phyloP scores from a whole-genome alignment of 2,888 invertebrate genomes.

The Theodoxus fluviatilis region DNA sequence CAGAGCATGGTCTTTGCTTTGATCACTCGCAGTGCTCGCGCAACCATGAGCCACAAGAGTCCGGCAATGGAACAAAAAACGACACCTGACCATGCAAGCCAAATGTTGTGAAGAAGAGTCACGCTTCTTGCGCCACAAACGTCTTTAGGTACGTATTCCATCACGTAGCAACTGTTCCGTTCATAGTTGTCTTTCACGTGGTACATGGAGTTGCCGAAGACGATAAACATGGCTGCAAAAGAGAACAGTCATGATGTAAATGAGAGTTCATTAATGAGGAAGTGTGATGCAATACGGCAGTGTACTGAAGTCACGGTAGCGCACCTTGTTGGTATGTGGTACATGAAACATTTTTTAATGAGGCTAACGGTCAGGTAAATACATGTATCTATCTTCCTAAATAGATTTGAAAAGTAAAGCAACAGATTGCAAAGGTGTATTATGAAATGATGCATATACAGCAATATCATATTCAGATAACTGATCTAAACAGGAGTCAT shows the following conservation, averaged over 20 bases:
- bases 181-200: slow-evolving; percentile 79
- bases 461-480: no score
- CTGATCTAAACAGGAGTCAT: no score
- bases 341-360: no score
- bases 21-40: slow-evolving; percentile 81
- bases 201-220: slow-evolving; percentile 90
- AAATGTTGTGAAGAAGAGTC: slow-evolving; percentile 58
- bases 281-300: no score
- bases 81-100: slow-evolving; percentile 79
- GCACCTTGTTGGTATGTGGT: no score
- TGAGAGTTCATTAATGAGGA: neutral
- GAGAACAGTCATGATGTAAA: neutral
- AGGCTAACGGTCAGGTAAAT: no score
- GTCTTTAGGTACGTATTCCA: slow-evolving; percentile 72
- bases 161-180: slow-evolving; percentile 45
- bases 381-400: no score
- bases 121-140: slow-evolving; percentile 58
- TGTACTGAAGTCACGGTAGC: no score
- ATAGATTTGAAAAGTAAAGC: no score
- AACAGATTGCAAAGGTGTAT: no score
- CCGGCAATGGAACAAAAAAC: slow-evolving; percentile 83
- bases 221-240: slow-evolving; percentile 82
- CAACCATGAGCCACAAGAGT: slow-evolving; percentile 84
- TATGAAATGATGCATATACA: no score
- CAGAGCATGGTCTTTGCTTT: slow-evolving; percentile 58